These are phyloP conservation scores for Corythornis vintsioides DNA, from an alignment of 2,113 vertebrate species.

Conservation along the genomic window DNA sequence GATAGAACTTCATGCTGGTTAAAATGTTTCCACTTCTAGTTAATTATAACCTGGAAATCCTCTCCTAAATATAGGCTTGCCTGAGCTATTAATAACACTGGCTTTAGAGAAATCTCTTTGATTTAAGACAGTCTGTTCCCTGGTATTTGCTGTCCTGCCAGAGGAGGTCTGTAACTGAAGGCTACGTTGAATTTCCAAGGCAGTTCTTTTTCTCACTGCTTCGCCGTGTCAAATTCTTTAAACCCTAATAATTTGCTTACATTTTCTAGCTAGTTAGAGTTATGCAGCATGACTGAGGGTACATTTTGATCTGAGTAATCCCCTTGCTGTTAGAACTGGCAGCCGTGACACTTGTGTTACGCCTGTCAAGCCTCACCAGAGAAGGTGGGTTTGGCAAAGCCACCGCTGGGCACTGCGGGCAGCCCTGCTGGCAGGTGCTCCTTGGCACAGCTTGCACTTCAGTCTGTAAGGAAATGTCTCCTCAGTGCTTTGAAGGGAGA, in stretches of 20 bases:
- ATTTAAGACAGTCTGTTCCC: neutral
- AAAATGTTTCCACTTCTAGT: neutral
- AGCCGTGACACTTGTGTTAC: neutral
- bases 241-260: neutral
- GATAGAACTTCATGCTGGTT: neutral
- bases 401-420: neutral
- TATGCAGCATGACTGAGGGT: neutral
- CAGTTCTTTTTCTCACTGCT: neutral
- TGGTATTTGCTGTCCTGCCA: neutral
- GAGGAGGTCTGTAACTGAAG: neutral
- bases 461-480: neutral
- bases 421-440: neutral
- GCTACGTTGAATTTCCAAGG: neutral
- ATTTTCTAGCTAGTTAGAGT: neutral
- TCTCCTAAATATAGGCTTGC: conserved; percentile 14
- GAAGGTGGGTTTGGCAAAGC: neutral
- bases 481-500: neutral
- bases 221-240: neutral
- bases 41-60: conserved; percentile 46
- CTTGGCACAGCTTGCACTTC: neutral
- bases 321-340: neutral
- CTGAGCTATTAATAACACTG: conserved; percentile 20
- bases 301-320: neutral
- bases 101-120: conserved; percentile 8
- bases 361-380: neutral